Evolutionary conservation across 2,797 vertebrate species (phyloP).

Genomic region (Bucorvus abyssinicus): DNA sequence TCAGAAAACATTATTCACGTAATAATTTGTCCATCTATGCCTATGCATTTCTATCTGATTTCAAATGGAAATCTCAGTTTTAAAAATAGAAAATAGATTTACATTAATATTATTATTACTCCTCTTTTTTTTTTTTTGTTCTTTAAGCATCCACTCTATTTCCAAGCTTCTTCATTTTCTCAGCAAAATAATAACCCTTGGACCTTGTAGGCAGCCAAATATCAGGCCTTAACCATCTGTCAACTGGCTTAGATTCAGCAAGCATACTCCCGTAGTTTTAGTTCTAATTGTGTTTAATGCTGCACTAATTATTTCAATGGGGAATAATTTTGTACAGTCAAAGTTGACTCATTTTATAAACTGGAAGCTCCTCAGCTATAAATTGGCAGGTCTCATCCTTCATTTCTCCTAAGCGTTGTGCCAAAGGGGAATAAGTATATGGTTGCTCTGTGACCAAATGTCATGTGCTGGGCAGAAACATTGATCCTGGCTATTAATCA

Average conservation of each 20-base stretch:
- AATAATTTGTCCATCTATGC: neutral
- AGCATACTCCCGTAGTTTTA: constrained; percentile 81
- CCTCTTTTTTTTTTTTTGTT: constrained; percentile 26
- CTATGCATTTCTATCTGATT: neutral
- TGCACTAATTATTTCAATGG: constrained; percentile 98
- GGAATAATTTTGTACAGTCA: constrained; percentile 95
- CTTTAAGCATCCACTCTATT: constrained; percentile 45
- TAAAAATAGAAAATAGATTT: constrained; percentile 46
- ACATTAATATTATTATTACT: neutral
- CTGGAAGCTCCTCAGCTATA: constrained; percentile 89
- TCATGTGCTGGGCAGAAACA: constrained; percentile 96
- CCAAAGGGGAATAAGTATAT: constrained; percentile 93
- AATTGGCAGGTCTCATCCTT: constrained; percentile 97
- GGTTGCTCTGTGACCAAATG: constrained; percentile 99
- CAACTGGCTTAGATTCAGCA: constrained; percentile 83
- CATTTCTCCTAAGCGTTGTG: constrained; percentile 89
- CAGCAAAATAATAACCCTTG: constrained; percentile 79
- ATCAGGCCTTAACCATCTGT: constrained; percentile 83
- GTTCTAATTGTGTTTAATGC: constrained; percentile 98
- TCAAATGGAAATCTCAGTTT: constrained; percentile 6
- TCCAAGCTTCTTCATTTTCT: constrained; percentile 74
- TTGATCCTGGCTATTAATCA: constrained; percentile 99
- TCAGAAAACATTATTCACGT: neutral
- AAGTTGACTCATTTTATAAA: constrained; percentile 92
- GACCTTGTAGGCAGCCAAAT: constrained; percentile 78